A percentile compares a stretch with the other conserved stretches of the same genome.
Conservation (phyloP, 2,113 vertebrate genomes). For the Tiliqua scincoides region DNA sequence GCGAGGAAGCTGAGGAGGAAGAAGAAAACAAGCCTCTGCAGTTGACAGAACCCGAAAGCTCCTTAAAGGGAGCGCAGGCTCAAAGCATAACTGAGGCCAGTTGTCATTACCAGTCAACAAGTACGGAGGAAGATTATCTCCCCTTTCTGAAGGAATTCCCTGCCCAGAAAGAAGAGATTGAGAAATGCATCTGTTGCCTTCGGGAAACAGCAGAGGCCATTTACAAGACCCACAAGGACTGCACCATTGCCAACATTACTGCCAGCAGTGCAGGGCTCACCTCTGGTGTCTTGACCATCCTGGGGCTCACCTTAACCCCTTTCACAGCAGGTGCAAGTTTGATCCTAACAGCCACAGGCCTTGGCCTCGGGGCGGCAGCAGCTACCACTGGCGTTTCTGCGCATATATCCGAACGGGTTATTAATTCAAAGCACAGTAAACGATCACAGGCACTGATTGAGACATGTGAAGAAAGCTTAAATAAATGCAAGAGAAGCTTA, state of each 20-base stretch:
- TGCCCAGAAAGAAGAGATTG: background rate
- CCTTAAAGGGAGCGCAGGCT: too few relatives aligned
- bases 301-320: constrained; percentile 6
- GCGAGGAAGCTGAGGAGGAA: too few relatives aligned
- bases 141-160: constrained; percentile 36
- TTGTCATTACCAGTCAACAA: background rate
- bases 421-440: background rate
- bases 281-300: background rate
- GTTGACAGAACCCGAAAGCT: too few relatives aligned
- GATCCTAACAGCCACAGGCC: background rate
- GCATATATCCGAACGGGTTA: rapidly evolving
- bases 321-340: constrained; percentile 39
- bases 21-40: too few relatives aligned
- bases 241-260: background rate
- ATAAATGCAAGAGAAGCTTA: background rate
- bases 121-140: background rate
- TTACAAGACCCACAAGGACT: background rate
- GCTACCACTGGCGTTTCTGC: background rate
- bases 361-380: background rate
- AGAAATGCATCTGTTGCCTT: background rate
- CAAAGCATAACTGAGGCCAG: too few relatives aligned
- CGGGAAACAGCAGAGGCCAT: background rate
- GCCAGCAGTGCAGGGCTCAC: rapidly evolving
- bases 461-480: background rate
- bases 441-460: background rate